Conservation (phyloP, 2,888 invertebrate species). For the Coleophora deauratella region DNA sequence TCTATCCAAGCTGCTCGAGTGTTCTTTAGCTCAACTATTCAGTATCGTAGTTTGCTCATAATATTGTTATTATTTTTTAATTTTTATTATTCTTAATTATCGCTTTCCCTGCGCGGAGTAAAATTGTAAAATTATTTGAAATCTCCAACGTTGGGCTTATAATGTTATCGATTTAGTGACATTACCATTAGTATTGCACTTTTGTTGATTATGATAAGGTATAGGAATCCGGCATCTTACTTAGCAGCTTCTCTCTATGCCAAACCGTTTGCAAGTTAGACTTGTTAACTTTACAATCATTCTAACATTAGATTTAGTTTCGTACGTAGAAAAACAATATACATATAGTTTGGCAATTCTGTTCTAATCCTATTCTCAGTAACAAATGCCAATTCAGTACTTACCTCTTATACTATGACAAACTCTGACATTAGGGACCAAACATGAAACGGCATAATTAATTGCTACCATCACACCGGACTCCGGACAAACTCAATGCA, state of each 20-base stretch:
- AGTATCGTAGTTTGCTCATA: conserved; percentile 68
- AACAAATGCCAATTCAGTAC: not conserved
- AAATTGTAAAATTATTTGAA: conserved; percentile 53
- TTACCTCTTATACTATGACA: conserved; percentile 13
- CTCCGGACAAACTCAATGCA: conserved; percentile 27
- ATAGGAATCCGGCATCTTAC: conserved; percentile 6
- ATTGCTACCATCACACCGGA: conserved; percentile 11
- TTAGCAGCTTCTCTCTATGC: not conserved
- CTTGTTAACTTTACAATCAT: not conserved
- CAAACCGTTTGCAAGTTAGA: not conserved
- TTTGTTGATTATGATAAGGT: no score
- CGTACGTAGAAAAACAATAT: no score
- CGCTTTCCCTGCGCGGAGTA: conserved; percentile 44
- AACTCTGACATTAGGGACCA: conserved; percentile 47
- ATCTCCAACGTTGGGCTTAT: conserved; percentile 51
- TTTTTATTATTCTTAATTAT: conserved; percentile 14
- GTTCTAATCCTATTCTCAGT: not conserved
- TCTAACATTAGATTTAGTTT: no score
- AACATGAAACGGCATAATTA: conserved; percentile 21
- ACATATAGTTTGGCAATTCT: not conserved
- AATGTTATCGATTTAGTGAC: conserved; percentile 32
- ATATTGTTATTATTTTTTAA: conserved; percentile 65
- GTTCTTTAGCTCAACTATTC: conserved; percentile 69
- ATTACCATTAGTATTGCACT: conserved; percentile 32
- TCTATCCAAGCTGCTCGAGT: conserved; percentile 69